Evolutionary conservation across 2,888 invertebrate genomes (phyloP), one percentile per base, ranked within the genome.

Genomic region (Neoitamus cyanurus): DNA sequence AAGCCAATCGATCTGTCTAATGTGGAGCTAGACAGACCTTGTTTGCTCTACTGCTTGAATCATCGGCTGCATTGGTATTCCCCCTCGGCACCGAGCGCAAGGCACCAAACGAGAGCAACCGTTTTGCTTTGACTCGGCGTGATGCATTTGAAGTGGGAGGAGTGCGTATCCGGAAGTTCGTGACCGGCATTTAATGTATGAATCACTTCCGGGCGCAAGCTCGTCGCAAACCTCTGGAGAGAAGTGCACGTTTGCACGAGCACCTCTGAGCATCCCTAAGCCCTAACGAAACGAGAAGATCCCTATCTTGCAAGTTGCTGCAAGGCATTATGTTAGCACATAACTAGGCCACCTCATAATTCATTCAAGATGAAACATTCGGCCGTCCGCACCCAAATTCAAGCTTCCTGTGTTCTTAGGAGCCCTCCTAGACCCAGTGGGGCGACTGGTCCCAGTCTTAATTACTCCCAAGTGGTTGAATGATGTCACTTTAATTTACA

Each of bases 401-500:
- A 9, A 15, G 31, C 36, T 73, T 73, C 36, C 36, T 70, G 70
- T 70, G 5, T 13, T 11, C n/a, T 31, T 20, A 20, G 7, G 25
- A 58, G 58, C 11, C n/a, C 20, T 46, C 15, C 58, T 7, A 58
- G 58, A 20, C 9, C 58, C 15, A 37, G n/a, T n/a, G n/a, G n/a
- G n/a, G n/a, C n/a, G n/a, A n/a, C 37, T 73, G 36, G 20, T 37
- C 73, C 77, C 36, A 4, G 28, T 75, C n/a, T 31, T 42, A 77
- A 46, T 77, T 77, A 77, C 28, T 46, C 46, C 42, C 77, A 77
- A 77, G 77, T 77, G 77, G 77, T 25, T 77, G 77, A 42, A 77
- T 77, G 77, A 77, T 77, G 77, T 77, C 77, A 46, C 28, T 46
- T 42, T 46, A 77, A 46, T 77, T 77, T 25, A 77, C 77, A 77